Conservation (phyloP, 2,113 vertebrate species). For the Channa maculata region DNA sequence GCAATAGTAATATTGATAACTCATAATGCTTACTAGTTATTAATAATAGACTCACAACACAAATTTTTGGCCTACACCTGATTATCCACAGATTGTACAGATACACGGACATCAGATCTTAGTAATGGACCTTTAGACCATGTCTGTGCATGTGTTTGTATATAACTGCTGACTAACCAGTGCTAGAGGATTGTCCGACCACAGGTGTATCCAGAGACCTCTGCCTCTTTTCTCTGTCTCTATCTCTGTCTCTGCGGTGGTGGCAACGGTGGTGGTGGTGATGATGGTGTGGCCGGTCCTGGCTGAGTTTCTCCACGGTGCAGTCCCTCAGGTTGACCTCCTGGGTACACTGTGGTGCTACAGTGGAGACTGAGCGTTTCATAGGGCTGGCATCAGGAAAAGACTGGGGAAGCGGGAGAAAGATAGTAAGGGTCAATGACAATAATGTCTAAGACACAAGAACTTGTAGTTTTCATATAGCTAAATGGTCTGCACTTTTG, state of each 20-base stretch:
- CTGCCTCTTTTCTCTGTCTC: conserved; percentile 91
- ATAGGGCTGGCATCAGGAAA: conserved; percentile 90
- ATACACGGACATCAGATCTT: no score
- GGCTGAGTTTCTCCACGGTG: conserved; percentile 83
- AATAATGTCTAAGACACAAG: background rate
- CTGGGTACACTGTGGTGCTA: conserved; percentile 87
- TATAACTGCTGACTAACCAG: conserved; percentile 78
- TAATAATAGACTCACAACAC: no score
- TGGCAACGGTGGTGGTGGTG: conserved; percentile 93
- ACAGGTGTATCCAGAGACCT: conserved; percentile 88
- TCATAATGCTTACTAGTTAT: no score
- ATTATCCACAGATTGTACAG: no score
- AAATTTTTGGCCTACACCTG: no score
- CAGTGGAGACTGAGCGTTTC: conserved; percentile 92
- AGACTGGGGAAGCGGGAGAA: conserved; percentile 78
- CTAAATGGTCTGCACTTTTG: no score
- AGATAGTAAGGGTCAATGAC: background rate
- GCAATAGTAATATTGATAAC: no score
- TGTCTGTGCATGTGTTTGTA: background rate
- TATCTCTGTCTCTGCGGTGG: conserved; percentile 89
- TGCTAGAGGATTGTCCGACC: conserved; percentile 75
- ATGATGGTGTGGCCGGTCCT: conserved; percentile 84
- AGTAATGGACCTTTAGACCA: no score
- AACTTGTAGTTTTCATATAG: background rate
- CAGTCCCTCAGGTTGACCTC: conserved; percentile 85